Evolutionary conservation across 92 coral and sea anemone species (phyloP).

Genomic region (Parazoanthus atlanticus): DNA sequence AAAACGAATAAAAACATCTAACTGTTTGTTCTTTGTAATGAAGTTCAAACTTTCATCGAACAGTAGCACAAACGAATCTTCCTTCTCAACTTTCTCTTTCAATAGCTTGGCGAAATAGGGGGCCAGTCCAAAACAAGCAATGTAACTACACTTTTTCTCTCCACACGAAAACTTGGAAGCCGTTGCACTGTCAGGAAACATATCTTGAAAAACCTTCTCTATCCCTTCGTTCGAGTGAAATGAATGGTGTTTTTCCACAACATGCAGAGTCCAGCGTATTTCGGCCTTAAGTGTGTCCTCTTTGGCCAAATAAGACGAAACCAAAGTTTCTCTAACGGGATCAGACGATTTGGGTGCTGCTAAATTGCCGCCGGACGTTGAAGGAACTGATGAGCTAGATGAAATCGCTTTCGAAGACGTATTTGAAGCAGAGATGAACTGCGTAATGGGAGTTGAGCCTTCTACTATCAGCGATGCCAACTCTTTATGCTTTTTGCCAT

Average conservation of each 20-base stretch:
- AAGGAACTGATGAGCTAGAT: not conserved
- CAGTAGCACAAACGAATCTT: slow-evolving; percentile 24
- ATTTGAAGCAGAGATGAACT: not conserved
- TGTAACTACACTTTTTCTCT: slow-evolving; percentile 24
- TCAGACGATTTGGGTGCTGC: slow-evolving; percentile 22
- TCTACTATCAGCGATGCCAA: slow-evolving; percentile 20
- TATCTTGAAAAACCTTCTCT: too few relatives aligned
- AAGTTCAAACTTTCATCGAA: slow-evolving; percentile 22
- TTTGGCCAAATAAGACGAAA: slow-evolving; percentile 9
- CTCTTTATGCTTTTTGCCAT: slow-evolving; percentile 5
- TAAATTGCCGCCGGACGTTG: slow-evolving; percentile 9
- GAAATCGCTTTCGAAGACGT: not conserved
- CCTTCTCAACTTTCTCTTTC: slow-evolving; percentile 18
- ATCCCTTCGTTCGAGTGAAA: not conserved
- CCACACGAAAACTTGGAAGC: not conserved
- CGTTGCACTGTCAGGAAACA: too few relatives aligned
- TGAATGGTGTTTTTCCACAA: too few relatives aligned
- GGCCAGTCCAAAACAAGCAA: slow-evolving; percentile 7
- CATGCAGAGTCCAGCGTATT: slow-evolving; percentile 8
- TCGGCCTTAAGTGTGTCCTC: slow-evolving; percentile 2
- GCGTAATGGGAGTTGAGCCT: slow-evolving; percentile 10
- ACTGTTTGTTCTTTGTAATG: slow-evolving; percentile 9
- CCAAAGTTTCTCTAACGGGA: slow-evolving; percentile 6
- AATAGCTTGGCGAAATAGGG: slow-evolving; percentile 27
- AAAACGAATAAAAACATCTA: slow-evolving; percentile 14